phyloP scores from a whole-genome alignment of 35 echinoderm and acorn worm genomes.

The Heliocidaris tuberculata region DNA sequence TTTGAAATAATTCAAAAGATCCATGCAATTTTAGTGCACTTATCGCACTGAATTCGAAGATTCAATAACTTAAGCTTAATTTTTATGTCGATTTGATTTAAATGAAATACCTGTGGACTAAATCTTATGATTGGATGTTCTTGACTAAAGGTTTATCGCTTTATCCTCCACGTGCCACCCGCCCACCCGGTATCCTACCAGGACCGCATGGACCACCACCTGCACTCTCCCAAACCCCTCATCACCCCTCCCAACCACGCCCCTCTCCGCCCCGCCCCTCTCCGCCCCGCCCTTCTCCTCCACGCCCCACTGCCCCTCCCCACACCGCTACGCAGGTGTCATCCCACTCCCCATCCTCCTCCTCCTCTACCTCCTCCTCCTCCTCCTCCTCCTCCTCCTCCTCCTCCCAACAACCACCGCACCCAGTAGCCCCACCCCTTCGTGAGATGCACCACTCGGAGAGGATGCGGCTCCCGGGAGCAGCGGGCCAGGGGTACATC shows the following conservation, averaged over 20 bases:
- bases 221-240: neutral
- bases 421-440: neutral
- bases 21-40: too few relatives aligned
- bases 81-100: too few relatives aligned
- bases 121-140: neutral
- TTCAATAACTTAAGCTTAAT: too few relatives aligned
- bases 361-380: neutral
- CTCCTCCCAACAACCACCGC: neutral
- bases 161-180: neutral
- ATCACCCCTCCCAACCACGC: neutral
- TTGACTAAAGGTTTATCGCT: neutral
- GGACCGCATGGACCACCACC: neutral
- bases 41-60: too few relatives aligned
- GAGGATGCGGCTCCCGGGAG: neutral
- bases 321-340: neutral
- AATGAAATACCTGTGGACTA: neutral
- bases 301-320: neutral
- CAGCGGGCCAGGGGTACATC: constrained; percentile 24
- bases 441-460: neutral
- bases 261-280: constrained; percentile 6
- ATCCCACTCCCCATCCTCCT: neutral
- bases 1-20: too few relatives aligned
- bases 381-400: neutral
- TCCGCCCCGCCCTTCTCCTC: neutral
- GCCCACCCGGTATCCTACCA: neutral